These are phyloP conservation scores for Carcina quercana DNA, from an alignment of 2,888 invertebrate genomes.

Conservation along the genomic window DNA sequence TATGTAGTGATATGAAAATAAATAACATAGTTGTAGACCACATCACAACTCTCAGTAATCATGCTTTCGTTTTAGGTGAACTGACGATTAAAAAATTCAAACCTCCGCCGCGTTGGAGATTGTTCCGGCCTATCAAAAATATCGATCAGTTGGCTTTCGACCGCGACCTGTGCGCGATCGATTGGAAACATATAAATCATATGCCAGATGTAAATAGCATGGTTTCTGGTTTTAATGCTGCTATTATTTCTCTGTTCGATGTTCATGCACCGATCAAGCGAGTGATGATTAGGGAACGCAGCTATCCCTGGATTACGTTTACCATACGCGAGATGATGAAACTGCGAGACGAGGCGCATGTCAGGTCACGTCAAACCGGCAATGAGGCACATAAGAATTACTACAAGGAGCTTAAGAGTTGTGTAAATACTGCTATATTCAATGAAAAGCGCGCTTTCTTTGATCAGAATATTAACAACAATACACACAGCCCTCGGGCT, in stretches of 20 bases:
- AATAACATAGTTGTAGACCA: slow-evolving; percentile 4
- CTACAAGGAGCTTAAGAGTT: neutral
- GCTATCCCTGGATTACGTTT: neutral
- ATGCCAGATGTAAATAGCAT: neutral
- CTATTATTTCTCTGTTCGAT: neutral
- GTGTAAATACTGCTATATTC: neutral
- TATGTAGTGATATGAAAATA: slow-evolving; percentile 11
- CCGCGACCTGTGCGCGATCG: neutral
- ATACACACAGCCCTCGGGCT: neutral
- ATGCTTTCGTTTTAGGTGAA: neutral
- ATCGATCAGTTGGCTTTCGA: neutral
- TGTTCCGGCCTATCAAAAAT: neutral
- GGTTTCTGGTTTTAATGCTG: neutral
- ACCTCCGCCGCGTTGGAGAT: neutral
- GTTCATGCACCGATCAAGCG: neutral
- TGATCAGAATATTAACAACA: neutral
- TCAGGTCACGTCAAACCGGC: neutral
- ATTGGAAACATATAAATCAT: neutral
- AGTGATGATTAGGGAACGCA: neutral
- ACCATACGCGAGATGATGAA: neutral
- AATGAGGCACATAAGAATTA: neutral
- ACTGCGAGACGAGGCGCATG: neutral
- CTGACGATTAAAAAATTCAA: neutral
- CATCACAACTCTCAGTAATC: slow-evolving; percentile 9
- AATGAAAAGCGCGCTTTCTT: neutral